Base-by-base conservation (phyloP, 2,113 vertebrate species). In the Ictalurus furcatus region DNA sequence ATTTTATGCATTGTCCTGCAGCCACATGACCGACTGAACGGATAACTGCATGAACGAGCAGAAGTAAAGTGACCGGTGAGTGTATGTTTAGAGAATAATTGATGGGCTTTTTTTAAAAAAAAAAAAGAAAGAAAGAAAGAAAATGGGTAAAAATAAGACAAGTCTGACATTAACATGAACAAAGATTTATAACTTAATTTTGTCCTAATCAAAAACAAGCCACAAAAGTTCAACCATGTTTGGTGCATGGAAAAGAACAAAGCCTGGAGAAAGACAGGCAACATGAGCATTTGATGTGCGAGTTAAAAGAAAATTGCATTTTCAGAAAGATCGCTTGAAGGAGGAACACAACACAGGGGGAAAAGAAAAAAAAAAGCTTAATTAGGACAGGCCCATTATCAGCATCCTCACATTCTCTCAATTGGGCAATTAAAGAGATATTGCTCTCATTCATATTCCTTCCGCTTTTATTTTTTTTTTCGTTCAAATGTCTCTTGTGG, bases 261-360 rank as follows among this genome's bases (percentile, higher is more conserved):
- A 87, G 85, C 76, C 81, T 44, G 83, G 71, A 69, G 85, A 89
- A 28, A 69, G 34, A 86, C 48, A 89, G 87, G 44, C 13, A 73
- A 56, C 81, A 30, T 81, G 52, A 63, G 58, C 74, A 90, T 90
- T 91, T 90, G 82, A 83, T 86, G 88, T 89, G 82, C 67, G 48
- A 85, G 82, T 91, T 87, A 87, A 90, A 90, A 90, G 89, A 90
- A 90, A 87, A 92, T 81, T 93, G 85, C 84, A 90, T 91, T 91
- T 84, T 40, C 89, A 71, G 14, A 85, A 82, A 87, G 87, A 90
- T 87, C 69, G 87, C 88, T 91, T 71, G 84, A 65, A 91, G 88
- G 65, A 91, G 28, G 63, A 85, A 85, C 30, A 74, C 40, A 69
- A 85, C 28, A 28, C 37, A 9, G 23, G 8, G 54, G 23, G 4